phyloP scores from a whole-genome alignment of 37 sponge, comb jelly and placozoan genomes.

The Axinella damicornis region DNA sequence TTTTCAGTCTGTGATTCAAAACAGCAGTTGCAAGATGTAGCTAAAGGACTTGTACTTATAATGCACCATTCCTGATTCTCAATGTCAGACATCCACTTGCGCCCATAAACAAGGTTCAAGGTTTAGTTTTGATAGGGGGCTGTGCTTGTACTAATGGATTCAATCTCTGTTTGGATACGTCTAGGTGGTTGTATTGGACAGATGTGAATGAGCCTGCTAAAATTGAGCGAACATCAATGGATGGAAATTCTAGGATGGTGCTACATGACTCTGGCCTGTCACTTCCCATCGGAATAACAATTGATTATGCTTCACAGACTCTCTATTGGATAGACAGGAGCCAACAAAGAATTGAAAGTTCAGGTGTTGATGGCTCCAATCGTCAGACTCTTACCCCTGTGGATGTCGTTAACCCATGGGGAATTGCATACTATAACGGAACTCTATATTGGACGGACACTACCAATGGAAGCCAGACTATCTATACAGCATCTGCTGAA shows the following conservation, averaged over 20 bases:
- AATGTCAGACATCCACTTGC: too few species aligned
- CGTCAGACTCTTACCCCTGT: conserved; percentile 5
- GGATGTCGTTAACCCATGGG: conserved; percentile 47
- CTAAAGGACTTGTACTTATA: too few species aligned
- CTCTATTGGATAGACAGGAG: conserved; percentile 81
- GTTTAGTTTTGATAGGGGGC: too few species aligned
- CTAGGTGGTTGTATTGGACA: conserved; percentile 68
- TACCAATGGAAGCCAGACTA: neutral
- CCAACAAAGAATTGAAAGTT: conserved; percentile 52
- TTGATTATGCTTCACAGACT: conserved; percentile 60
- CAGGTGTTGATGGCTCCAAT: conserved; percentile 48
- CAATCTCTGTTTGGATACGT: too few species aligned
- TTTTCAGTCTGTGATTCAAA: too few species aligned
- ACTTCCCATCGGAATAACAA: conserved; percentile 68
- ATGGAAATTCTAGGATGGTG: conserved; percentile 33
- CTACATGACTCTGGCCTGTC: conserved; percentile 26
- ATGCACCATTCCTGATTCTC: too few species aligned
- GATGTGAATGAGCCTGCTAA: conserved; percentile 50
- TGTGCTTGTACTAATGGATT: too few species aligned
- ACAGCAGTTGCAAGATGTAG: too few species aligned
- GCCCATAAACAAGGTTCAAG: too few species aligned
- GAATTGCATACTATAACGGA: conserved; percentile 46
- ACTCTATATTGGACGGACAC: conserved; percentile 78
- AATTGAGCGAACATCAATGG: conserved; percentile 67
- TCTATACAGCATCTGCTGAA: too few species aligned